Conservation (phyloP, 2,888 invertebrate species). For the Metellina segmentata region DNA sequence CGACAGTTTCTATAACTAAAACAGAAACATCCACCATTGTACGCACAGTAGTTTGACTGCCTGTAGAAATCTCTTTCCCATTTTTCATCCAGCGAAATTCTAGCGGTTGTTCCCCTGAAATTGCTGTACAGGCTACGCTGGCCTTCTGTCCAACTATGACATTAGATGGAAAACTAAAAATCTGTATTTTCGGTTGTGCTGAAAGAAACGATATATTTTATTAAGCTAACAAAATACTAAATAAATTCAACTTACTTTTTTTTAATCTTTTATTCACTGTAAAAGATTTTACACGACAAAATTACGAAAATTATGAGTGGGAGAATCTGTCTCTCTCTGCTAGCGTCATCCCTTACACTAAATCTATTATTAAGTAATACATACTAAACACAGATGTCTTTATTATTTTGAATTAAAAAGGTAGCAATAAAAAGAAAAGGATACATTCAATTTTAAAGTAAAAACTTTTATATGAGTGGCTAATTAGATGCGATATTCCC, state of each 20-base stretch:
- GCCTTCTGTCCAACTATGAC: conserved; percentile 70
- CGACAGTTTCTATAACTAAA: conserved; percentile 58
- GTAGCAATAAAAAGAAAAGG: too few relatives aligned
- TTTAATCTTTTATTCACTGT: neutral
- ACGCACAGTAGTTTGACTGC: conserved; percentile 25
- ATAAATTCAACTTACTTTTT: neutral
- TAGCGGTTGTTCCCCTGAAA: conserved; percentile 55
- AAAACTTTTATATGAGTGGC: too few relatives aligned
- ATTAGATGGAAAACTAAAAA: conserved; percentile 62
- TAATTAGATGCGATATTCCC: too few relatives aligned
- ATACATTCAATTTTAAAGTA: too few relatives aligned
- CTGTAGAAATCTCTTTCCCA: conserved; percentile 51
- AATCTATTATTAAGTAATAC: too few relatives aligned
- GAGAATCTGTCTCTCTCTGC: too few relatives aligned
- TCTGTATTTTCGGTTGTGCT: conserved; percentile 58
- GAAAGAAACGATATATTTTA: neutral
- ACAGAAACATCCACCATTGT: conserved; percentile 59
- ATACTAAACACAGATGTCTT: too few relatives aligned
- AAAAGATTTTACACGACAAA: neutral
- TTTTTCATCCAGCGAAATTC: conserved; percentile 67
- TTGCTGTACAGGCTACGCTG: conserved; percentile 58
- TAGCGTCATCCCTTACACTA: too few relatives aligned
- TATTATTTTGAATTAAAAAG: too few relatives aligned
- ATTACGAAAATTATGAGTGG: neutral
- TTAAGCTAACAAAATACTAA: neutral